Evolutionary conservation across 2,113 vertebrate species (phyloP), one percentile per base, ranked within the genome.

Genomic region (Alligator sinensis): DNA sequence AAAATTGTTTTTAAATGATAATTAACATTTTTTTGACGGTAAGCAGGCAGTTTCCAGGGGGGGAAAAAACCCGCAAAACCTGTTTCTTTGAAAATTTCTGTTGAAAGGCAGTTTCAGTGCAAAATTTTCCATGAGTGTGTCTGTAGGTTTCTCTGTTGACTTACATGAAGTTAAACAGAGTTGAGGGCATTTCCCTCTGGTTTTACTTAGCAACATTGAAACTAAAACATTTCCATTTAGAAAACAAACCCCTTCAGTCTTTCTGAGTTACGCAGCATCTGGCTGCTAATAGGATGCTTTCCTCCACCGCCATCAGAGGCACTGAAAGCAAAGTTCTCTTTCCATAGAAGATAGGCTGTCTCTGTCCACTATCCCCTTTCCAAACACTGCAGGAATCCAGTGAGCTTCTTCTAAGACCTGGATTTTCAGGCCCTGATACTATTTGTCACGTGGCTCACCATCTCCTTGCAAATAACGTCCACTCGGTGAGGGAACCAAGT

Each of bases 61-160:
- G 47, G 34, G 34, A 34, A 47, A 47, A 47, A 9, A 7, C 47
- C 47, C 47, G 7, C 47, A 7, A 47, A 47, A 47, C 7, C 47
- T 47, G 47, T 47, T 47, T 47, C 47, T 47, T 47, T 47, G 47
- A 9, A 47, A 47, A 47, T 47, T 72, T 72, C 30, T 72, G n/a
- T 11, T 3, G 55, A 79, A 90, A 92, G 89, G 7, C 2, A 27
- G 9, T 87, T 88, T 59, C 27, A 19, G 22, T 34, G 22, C 87
- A 77, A 34, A 62, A 62, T 91, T 89, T 76, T 92, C 79, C 64
- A 81, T 47, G 82, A 92, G 88, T 54, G 47, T 72, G 47, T 77
- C 80, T 78, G 10, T 54, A 76, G 76, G 30, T 89, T 94, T 91
- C 91, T 27, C 85, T 90, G 55, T 84, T 74, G n/a, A 75, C 80